Base-by-base conservation (phyloP, 2,888 invertebrate species). In the Disparrhopalites patrizii region DNA sequence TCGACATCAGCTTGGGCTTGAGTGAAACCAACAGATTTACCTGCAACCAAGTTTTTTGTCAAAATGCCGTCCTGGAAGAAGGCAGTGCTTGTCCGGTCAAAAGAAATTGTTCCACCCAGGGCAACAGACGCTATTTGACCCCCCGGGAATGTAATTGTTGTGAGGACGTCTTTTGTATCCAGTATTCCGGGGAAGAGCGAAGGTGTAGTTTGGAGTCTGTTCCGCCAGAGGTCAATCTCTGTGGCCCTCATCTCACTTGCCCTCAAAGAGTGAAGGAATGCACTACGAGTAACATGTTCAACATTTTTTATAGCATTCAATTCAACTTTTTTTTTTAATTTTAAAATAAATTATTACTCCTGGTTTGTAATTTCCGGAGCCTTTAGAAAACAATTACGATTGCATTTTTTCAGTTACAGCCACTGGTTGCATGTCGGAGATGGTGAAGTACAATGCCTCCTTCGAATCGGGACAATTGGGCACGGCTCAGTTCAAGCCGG, bases 401-500 rank as follows among this genome's bases (percentile, higher is more conserved):
- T 36, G 36, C 10, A 18, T 20, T 47, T 47, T 5, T 38, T 25
- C 51, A 62, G 62, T 62, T 13, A 20, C 51, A 2, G 10, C 30
- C 15, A 54, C 54, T 10, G 13, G 20, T 1, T 68, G 68, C 30
- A 61, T 36, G 36, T 1, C 38, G 18, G 68, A 60, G 25, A 23
- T 38, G 10, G 40, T 38, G 8, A 15, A 15, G 0, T 88, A 81
- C 73, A 85, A 87, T 67, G 68, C 77, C 0, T 79, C 82, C 1
- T 80, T 80, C 62, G 71, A 76, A 3, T 71, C 70, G 0, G 86
- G 85, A 0, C 77, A 77, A 25, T 75, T 84, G 0, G 86, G 87
- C 0, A 79, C 81, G 1, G 77, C 85, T 73, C 83, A 85, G 76
- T 77, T 81, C 8, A 77, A 84, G 15, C 86, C 87, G 0, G 76